These are phyloP conservation scores for Danio jaintianensis DNA, from an alignment of 2,797 vertebrate genomes.

Conservation along the genomic window DNA sequence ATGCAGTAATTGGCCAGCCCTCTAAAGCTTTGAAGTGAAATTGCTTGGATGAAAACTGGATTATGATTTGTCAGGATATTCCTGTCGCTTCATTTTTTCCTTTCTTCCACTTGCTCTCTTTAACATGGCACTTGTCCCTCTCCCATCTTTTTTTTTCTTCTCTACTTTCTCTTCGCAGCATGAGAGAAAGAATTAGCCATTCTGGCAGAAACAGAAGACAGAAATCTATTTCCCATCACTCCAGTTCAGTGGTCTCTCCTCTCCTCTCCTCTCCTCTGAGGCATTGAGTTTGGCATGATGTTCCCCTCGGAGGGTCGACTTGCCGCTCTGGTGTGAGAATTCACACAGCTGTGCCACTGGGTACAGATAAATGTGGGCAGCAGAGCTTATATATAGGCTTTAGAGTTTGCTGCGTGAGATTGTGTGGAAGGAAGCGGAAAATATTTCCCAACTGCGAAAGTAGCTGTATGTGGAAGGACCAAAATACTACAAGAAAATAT, in stretches of 20 bases:
- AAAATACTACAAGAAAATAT: neutral
- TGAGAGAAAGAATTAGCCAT: slow-evolving; percentile 4
- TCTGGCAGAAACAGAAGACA: slow-evolving; percentile 12
- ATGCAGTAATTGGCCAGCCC: slow-evolving; percentile 70
- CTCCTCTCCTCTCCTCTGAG: slow-evolving; percentile 11
- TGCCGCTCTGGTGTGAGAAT: slow-evolving; percentile 17
- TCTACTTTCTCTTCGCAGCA: slow-evolving; percentile 12
- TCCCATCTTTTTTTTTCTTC: slow-evolving; percentile 49
- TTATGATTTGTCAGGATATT: slow-evolving; percentile 74
- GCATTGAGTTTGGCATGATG: slow-evolving; percentile 32
- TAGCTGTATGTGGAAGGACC: neutral
- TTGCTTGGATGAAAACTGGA: slow-evolving; percentile 75
- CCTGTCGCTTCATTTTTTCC: slow-evolving; percentile 50
- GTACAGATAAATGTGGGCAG: slow-evolving; percentile 38
- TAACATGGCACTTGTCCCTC: slow-evolving; percentile 31
- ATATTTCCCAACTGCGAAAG: slow-evolving; percentile 13
- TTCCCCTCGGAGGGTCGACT: slow-evolving; percentile 18
- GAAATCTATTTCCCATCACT: slow-evolving; percentile 30
- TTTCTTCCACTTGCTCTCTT: slow-evolving; percentile 57
- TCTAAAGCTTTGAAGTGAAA: slow-evolving; percentile 79
- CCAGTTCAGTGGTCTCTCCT: slow-evolving; percentile 14
- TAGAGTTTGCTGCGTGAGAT: slow-evolving; percentile 8
- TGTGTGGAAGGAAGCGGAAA: slow-evolving; percentile 4
- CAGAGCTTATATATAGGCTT: slow-evolving; percentile 38
- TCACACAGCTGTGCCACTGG: slow-evolving; percentile 30